A percentile compares a stretch with the other conserved stretches of the same genome.
These are phyloP conservation scores for Mastacembelus armatus DNA, from an alignment of 2,797 vertebrate genomes.

Conservation along the genomic window DNA sequence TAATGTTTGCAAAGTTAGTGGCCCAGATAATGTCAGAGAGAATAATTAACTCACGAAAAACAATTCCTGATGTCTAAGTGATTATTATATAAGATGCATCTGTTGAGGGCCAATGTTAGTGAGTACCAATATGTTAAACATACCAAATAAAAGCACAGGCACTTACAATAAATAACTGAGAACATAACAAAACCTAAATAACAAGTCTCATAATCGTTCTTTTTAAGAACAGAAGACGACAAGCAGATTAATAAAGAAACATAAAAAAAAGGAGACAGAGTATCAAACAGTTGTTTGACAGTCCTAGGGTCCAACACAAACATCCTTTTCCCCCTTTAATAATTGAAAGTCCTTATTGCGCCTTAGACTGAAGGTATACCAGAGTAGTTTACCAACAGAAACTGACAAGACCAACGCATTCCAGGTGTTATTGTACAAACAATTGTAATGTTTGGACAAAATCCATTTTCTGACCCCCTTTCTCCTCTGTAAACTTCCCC, in stretches of 20 bases:
- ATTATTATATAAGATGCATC: background rate
- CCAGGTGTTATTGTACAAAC: constrained; percentile 70
- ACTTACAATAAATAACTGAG: background rate
- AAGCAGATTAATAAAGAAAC: background rate
- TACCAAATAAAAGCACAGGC: background rate
- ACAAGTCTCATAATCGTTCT: background rate
- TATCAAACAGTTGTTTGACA: constrained; percentile 31
- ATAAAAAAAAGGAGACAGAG: too few relatives aligned
- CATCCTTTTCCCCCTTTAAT: constrained; percentile 10
- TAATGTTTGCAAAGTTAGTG: constrained; percentile 36
- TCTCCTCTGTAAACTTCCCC: constrained; percentile 45
- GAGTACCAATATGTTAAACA: background rate
- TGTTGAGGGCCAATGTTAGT: background rate
- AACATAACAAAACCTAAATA: constrained; percentile 5
- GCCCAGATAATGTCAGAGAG: constrained; percentile 13
- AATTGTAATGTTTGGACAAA: constrained; percentile 55
- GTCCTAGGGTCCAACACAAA: constrained; percentile 23
- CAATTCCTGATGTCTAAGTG: background rate
- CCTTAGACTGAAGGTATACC: constrained; percentile 20
- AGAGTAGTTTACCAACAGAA: constrained; percentile 46
- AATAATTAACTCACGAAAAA: constrained; percentile 12
- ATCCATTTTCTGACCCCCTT: constrained; percentile 49
- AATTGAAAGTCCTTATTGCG: constrained; percentile 27
- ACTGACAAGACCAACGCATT: constrained; percentile 66
- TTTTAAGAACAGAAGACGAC: background rate